Conservation (phyloP, 2,113 vertebrate species). For the Psilopogon haemacephalus region DNA sequence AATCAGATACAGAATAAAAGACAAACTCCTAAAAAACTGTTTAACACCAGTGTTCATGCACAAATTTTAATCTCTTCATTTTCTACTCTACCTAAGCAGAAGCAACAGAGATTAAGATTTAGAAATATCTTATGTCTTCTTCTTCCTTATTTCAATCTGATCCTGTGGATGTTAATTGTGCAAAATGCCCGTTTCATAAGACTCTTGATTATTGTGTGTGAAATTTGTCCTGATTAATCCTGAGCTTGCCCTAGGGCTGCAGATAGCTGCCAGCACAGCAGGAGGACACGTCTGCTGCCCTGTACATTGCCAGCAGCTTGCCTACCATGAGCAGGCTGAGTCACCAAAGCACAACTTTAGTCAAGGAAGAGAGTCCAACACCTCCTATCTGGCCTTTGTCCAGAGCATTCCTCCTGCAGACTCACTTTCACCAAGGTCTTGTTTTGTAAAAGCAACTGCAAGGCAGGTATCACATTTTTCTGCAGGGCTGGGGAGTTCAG, state of each 20-base stretch:
- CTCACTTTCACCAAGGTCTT: neutral
- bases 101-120: neutral
- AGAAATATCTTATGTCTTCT: neutral
- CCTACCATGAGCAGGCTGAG: neutral
- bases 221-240: neutral
- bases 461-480: conserved; percentile 4
- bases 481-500: neutral
- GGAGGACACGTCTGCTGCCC: neutral
- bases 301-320: neutral
- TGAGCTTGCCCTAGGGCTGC: neutral
- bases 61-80: neutral
- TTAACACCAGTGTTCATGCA: neutral
- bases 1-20: neutral
- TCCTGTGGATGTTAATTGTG: neutral
- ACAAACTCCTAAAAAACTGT: neutral
- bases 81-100: neutral
- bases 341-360: neutral
- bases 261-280: neutral
- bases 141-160: neutral
- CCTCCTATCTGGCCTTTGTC: neutral
- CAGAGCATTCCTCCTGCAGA: rapidly evolving
- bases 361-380: neutral
- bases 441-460: neutral
- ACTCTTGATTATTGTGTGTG: neutral
- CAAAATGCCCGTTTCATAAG: rapidly evolving